Evolutionary conservation across 1,140 invertebrate genomes (phyloP), one percentile per base, ranked within the genome.

Genomic region (Akabosia matsudoensis): DNA sequence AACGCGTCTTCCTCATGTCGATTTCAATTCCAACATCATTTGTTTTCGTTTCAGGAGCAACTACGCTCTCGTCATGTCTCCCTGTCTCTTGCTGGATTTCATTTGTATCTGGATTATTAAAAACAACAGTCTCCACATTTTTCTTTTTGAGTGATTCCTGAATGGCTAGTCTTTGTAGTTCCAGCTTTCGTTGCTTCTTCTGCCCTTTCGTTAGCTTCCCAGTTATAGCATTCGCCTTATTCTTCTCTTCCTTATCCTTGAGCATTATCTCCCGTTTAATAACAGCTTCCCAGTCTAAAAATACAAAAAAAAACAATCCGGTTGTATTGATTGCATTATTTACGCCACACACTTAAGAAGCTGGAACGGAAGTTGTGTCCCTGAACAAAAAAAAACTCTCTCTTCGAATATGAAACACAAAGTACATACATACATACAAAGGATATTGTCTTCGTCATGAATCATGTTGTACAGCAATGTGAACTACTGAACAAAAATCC

Each of bases 1-100:
- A 78, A 34, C 77, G 64, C 7, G 78, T 67, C 67, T 79, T 77
- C 52, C 76, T 79, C 26, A 77, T 28, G 37, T 77, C 75, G 28
- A 79, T 61, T 1, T 56, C 73, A n/a, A 76, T 51, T 3, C 56
- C 75, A 13, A 1, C 61, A 37, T 22, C 31, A 70, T 22, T 33
- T 14, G 51, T 4, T 2, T 34, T 13, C 7, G 70, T 7, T 13
- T 72, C 31, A 24, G n/a, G n/a, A n/a, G n/a, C n/a, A n/a, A n/a
- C n/a, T n/a, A n/a, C n/a, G n/a, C 16, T 37, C 3, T 34, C 10
- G 1, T 24, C 34, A n/a, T 34, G 2, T 3, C 10, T 30, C 22
- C 4, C 22, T 2, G 24, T 31, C n/a, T 30, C 24, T 28, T 30
- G 28, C 28, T 74, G 28, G 18, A 70, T 67, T 0, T 28, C 45